Percentiles rank a stretch among this genome's conserved stretches.
Evolutionary conservation across 1,140 invertebrate species (phyloP).

Genomic region (Pygmarrhopalites habei): DNA sequence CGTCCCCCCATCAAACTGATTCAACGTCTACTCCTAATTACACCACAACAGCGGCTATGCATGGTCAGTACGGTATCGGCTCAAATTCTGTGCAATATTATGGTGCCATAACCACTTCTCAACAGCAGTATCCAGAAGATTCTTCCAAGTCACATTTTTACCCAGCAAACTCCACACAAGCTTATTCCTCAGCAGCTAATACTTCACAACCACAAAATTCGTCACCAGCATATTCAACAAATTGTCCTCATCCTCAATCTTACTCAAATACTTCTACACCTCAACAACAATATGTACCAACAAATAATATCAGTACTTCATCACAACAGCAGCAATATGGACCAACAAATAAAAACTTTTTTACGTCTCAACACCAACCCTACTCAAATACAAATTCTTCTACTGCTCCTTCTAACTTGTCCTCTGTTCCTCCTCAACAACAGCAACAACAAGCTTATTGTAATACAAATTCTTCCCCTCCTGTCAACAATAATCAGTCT

Average conservation of each 20-base stretch:
- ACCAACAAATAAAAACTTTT: neutral
- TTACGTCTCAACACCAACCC: neutral
- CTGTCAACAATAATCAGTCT: too few relatives aligned
- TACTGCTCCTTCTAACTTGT: too few relatives aligned
- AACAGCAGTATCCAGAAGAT: neutral
- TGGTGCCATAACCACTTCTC: neutral
- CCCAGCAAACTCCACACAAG: constrained; percentile 38
- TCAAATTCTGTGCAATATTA: neutral
- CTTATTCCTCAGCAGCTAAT: constrained; percentile 19
- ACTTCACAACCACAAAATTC: too few relatives aligned
- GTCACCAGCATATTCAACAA: too few relatives aligned
- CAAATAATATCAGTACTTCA: too few relatives aligned
- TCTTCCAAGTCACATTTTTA: neutral
- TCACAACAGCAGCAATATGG: constrained; percentile 3
- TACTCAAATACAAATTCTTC: neutral
- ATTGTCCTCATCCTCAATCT: too few relatives aligned
- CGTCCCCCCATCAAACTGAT: neutral
- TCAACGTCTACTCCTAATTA: neutral
- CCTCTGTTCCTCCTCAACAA: too few relatives aligned
- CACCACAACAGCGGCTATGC: neutral
- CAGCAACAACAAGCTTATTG: too few relatives aligned
- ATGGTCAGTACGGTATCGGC: neutral
- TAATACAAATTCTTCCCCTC: too few relatives aligned
- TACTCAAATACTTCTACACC: constrained; percentile 27
- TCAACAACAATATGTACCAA: too few relatives aligned